Evolutionary conservation across 2,888 invertebrate species (phyloP), one percentile per base, ranked within the genome.

Genomic region (Agrotis segetum): DNA sequence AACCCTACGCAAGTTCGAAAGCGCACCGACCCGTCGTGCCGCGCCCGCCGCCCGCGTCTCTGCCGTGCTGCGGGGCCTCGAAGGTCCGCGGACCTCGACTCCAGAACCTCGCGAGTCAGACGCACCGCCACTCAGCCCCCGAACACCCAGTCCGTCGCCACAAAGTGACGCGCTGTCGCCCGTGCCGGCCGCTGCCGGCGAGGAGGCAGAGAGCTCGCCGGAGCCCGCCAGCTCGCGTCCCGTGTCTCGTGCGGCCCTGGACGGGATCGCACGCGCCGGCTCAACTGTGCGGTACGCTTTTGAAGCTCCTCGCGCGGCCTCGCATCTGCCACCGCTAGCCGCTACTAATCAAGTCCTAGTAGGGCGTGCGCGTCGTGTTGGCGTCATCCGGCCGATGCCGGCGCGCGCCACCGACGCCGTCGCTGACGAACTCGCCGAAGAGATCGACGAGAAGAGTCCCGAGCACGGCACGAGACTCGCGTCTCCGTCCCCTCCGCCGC

Each of bases 1-100:
- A 75, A 98, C 98, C 17, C 97, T 98, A 77, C 97, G 98, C 88
- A 97, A 98, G 88, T 99, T 99, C 94, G 99, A 99, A 91, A 96
- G 96, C 58, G 96, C 97, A 1, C 97, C 97, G 16, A 95, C 97
- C 82, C 96, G 97, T 1, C 95, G 97, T 34, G 89, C 95, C 77
- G 92, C 96, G 9, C 96, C 96, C 84, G 89, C 96, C 19, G 92
- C 97, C 82, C 92, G 97, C n/a, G 92, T 93, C 13, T 90, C 92
- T 11, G 94, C 94, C 71, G 95, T 94, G 49, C 88, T 94, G 82
- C 92, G 91, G 40, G 93, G 93, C 2, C 90, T 93, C 24, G 95
- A 93, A 78, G 88, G 87, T 11, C 85, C 90, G 44, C 91, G 92
- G 50, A 91, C 90, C 64, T 90, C 92, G 21, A 92, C 96, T 77